Evolutionary conservation across 2,888 invertebrate species (phyloP), one percentile per base, ranked within the genome.

Genomic region (Xestia xanthographa): DNA sequence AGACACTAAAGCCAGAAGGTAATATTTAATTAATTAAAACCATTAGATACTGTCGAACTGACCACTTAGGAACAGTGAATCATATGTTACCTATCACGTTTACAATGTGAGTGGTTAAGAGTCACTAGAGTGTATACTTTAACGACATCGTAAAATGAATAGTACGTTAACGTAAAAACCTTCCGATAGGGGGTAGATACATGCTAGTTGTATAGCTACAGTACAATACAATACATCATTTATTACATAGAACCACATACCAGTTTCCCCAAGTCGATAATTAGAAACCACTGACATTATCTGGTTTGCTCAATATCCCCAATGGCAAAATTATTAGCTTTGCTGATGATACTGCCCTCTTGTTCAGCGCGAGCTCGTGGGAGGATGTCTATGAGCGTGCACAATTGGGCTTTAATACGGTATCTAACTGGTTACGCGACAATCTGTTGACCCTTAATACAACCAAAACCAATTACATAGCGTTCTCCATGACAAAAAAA

Each of bases 91-190:
- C 9, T 38, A 63, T 53, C 65, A 65, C 20, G 26, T 38, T 45
- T 53, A 43, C n/a, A 69, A 17, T 63, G 56, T 9, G 5, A 17
- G 43, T 72, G 58, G 34, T 29, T 29, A n/a, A 41, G 38, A 38
- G 14, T 3, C 34, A 34, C 34, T 34, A 34, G 34, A 34, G 14
- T n/a, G 5, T 8, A 3, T 66, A 26, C 20, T 58, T 56, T 66
- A 26, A 79, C 34, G 45, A 72, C 79, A 41, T 79, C 53, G 56
- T 80, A 43, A 72, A 80, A 38, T 17, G 5, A 43, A 71, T 66
- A 14, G n/a, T 26, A 43, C n/a, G 20, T 45, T 62, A 79, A 20
- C 26, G 9, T 78, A 66, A 53, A 50, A 11, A 9, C 45, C 20
- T 76, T 20, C 29, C 56, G 65, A 65, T 62, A 60, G 9, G 60